Evolutionary conservation across 2,797 vertebrate genomes (phyloP).

Genomic region (Enteromius argenteus): DNA sequence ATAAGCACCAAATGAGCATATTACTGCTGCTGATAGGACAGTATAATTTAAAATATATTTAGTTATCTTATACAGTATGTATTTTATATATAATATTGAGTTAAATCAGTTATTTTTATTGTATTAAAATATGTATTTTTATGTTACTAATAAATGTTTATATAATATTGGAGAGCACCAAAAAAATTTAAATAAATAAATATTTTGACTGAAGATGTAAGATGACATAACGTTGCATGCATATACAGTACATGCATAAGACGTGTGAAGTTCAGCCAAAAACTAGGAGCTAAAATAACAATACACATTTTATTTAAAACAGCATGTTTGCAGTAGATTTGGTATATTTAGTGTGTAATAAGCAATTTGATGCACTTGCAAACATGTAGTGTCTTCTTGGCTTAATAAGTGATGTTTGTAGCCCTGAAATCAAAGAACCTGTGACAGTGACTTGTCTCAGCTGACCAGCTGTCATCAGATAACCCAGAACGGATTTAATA

Average conservation of each 20-base stretch:
- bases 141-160: not conserved
- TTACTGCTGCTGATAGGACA: not conserved
- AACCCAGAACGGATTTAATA: slow-evolving; percentile 1
- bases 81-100: not conserved
- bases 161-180: too few species aligned
- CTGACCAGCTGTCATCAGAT: not conserved
- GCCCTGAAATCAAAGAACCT: not conserved
- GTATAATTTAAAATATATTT: not conserved
- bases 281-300: not conserved
- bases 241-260: not conserved
- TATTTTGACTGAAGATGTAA: too few species aligned
- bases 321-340: not conserved
- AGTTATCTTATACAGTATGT: not conserved
- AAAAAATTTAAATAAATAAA: too few species aligned
- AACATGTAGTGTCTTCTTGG: not conserved
- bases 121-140: not conserved
- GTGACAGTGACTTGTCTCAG: not conserved
- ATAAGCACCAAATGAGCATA: too few species aligned
- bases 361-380: not conserved
- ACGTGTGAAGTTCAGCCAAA: not conserved
- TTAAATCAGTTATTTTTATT: not conserved
- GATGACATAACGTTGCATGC: not conserved
- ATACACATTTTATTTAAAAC: not conserved
- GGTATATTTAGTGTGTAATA: not conserved
- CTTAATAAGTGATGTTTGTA: not conserved